Evolutionary conservation across 2,797 vertebrate genomes (phyloP), one percentile per base, ranked within the genome.

Genomic region (Pangasius sanitwongsei): DNA sequence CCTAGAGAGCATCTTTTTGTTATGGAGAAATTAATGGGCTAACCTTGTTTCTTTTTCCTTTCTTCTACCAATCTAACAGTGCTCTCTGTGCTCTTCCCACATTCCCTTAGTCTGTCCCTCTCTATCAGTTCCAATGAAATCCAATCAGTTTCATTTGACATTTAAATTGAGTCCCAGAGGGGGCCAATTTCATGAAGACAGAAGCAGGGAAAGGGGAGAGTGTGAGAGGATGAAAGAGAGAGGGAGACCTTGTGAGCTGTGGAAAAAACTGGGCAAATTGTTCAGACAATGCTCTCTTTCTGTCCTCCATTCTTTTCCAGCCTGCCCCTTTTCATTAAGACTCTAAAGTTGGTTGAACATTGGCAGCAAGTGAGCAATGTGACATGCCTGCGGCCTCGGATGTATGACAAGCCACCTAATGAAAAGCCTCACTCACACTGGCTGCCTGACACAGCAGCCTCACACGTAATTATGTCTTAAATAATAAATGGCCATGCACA

Each of bases 401-500:
- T 92, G 88, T 92, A 90, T 95, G 95, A 95, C 94, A 96, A 94
- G 93, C 87, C 80, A 89, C 91, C 93, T 95, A 96, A 96, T 96
- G 95, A 96, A 96, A 95, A 96, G 94, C 92, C 90, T 91, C 92
- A 91, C 92, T 94, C 94, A 95, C 95, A 96, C 93, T 94, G 95
- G 95, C 95, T 93, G 94, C 92, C 94, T 95, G 95, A 95, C 95
- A 95, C 93, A 95, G 91, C 91, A 91, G 93, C 93, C 93, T 91
- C 81, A 92, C 94, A 92, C 93, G 94, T 96, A 96, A 97, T 97
- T 96, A 95, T 90, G 89, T 92, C 92, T 92, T 97, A 92, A 96
- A 96, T 97, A 96, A 96, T 97, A 95, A 93, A 96, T 96, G 93
- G 86, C 91, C 87, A 88, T 90, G 92, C 93, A 93, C 91, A 92